Conservation (phyloP, 2,888 invertebrate genomes). For the Onthophagus sagittarius region DNA sequence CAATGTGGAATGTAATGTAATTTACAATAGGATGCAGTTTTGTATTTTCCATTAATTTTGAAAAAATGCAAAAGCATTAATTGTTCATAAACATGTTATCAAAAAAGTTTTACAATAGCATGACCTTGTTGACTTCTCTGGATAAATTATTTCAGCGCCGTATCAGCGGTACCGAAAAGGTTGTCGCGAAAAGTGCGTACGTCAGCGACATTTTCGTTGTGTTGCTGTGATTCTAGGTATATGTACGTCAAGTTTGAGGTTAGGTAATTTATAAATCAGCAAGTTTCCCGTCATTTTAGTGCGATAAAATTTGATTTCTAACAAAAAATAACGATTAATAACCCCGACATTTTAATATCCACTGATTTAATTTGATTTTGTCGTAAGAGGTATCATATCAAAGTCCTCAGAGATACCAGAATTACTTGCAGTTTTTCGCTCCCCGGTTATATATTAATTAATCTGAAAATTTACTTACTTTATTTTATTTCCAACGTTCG, state of each 20-base stretch:
- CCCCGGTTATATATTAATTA: background rate
- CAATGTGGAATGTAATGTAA: no score
- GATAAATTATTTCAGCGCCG: background rate
- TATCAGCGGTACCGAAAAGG: background rate
- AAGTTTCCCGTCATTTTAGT: background rate
- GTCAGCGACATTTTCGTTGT: no score
- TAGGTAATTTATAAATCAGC: background rate
- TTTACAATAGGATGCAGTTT: no score
- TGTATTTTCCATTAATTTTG: background rate
- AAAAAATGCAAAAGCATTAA: background rate
- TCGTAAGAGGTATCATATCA: conserved; percentile 17
- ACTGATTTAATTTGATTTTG: conserved; percentile 16
- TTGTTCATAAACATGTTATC: background rate
- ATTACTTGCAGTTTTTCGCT: conserved; percentile 18
- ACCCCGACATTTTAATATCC: background rate
- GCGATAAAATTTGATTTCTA: background rate
- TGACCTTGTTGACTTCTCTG: background rate
- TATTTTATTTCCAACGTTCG: background rate
- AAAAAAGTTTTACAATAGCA: background rate
- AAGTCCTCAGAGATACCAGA: conserved; percentile 19
- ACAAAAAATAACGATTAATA: background rate
- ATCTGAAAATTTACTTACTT: background rate
- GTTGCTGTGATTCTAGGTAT: no score
- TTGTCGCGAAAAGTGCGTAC: background rate
- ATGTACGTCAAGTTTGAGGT: background rate